These are phyloP conservation scores for Eupithecia dodoneata DNA, from an alignment of 2,888 invertebrate species.

Conservation along the genomic window DNA sequence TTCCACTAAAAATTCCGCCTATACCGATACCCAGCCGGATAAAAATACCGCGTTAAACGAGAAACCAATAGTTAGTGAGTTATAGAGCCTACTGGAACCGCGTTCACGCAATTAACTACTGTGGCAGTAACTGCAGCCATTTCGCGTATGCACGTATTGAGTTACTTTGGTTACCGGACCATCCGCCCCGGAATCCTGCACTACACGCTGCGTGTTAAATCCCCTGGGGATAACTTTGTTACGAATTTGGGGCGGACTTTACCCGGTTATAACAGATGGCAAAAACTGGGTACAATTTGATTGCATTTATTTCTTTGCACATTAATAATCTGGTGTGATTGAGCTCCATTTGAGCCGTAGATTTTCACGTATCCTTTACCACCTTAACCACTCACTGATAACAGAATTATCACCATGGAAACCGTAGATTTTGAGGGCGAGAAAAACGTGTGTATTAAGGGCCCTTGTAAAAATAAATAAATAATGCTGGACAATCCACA, in stretches of 20 bases:
- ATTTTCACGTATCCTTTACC: no score
- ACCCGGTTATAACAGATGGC: constrained; percentile 5
- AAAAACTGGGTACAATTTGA: constrained; percentile 1
- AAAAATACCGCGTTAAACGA: background rate
- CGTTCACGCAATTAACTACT: constrained; percentile 5
- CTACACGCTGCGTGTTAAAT: constrained; percentile 1
- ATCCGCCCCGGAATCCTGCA: constrained; percentile 30
- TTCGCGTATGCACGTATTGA: constrained; percentile 39
- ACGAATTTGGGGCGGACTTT: constrained; percentile 13
- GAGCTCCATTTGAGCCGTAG: background rate
- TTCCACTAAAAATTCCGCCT: background rate
- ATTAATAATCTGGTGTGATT: constrained; percentile 3
- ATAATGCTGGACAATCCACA: no score
- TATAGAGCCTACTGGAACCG: background rate
- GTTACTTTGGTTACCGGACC: background rate
- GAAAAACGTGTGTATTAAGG: no score
- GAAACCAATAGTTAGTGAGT: constrained; percentile 10
- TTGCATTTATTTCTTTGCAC: background rate
- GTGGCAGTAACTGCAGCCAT: background rate
- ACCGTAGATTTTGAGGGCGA: no score
- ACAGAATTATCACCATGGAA: no score
- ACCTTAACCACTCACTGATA: no score
- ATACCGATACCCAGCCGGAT: background rate
- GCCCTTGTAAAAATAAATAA: no score
- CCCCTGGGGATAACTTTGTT: constrained; percentile 23